phyloP scores from a whole-genome alignment of 1,140 invertebrate genomes.

The Drosophila asahinai region DNA sequence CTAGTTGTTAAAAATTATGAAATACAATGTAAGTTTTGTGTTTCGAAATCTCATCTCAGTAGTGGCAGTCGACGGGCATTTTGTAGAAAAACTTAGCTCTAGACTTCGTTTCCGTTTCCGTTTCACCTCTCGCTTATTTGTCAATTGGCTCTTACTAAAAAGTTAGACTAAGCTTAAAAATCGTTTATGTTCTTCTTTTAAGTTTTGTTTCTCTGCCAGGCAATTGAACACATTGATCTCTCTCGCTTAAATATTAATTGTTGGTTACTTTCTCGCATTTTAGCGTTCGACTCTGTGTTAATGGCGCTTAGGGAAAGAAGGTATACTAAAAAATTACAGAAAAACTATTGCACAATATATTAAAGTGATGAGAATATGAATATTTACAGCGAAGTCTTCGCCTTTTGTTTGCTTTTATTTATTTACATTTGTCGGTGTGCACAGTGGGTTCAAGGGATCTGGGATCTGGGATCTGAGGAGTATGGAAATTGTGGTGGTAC shows the following conservation, averaged over 20 bases:
- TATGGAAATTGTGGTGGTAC: conserved; percentile 38
- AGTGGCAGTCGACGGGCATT: conserved; percentile 35
- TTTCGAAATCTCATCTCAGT: conserved; percentile 54
- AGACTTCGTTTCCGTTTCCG: conserved; percentile 29
- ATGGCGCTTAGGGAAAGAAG: background rate
- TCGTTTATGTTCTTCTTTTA: conserved; percentile 16
- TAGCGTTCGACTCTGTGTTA: conserved; percentile 25
- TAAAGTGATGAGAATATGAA: conserved; percentile 7
- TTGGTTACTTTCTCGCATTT: conserved; percentile 21
- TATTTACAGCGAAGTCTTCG: conserved; percentile 42
- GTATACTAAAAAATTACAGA: conserved; percentile 2
- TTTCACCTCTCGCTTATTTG: conserved; percentile 64
- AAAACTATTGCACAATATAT: conserved; percentile 37
- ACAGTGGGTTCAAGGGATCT: background rate
- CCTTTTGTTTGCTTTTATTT: conserved; percentile 5
- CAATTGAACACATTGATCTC: conserved; percentile 49
- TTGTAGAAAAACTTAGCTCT: conserved; percentile 70
- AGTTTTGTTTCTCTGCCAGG: conserved; percentile 42
- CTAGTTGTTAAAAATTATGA: conserved; percentile 66
- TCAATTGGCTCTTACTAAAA: conserved; percentile 69
- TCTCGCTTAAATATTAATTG: conserved; percentile 62
- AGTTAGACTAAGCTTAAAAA: conserved; percentile 61
- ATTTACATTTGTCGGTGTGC: conserved; percentile 26
- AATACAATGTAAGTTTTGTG: too few relatives aligned
- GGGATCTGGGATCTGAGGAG: background rate